phyloP scores from a whole-genome alignment of 2,888 invertebrate species.

The Prenolepis imparis region DNA sequence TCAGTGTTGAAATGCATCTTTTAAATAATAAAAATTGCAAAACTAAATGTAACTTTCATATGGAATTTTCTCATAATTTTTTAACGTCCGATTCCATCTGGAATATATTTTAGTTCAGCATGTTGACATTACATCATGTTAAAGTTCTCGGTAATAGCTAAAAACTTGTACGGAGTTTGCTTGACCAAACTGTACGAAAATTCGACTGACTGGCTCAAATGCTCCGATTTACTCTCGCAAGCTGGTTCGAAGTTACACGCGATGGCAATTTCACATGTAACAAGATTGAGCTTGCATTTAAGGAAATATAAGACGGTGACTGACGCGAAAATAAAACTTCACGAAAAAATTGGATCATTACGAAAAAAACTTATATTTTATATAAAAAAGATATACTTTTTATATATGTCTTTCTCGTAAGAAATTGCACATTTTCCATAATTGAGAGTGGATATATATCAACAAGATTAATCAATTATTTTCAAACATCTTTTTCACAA shows the following conservation, averaged over 20 bases:
- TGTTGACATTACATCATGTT: not conserved
- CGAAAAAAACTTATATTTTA: constrained; percentile 15
- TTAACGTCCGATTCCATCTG: not conserved
- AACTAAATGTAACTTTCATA: not conserved
- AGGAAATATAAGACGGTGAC: not conserved
- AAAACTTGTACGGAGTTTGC: constrained; percentile 49
- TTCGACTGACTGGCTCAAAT: constrained; percentile 55
- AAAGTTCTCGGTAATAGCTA: constrained; percentile 1
- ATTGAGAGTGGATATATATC: constrained; percentile 21
- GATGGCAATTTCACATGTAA: constrained; percentile 45
- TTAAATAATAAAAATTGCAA: not conserved
- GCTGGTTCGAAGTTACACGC: constrained; percentile 43
- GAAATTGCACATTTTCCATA: not conserved
- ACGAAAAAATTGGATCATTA: too few species aligned
- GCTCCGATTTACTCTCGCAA: constrained; percentile 49
- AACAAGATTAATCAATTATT: constrained; percentile 9
- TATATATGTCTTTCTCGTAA: not conserved
- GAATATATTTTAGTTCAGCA: not conserved
- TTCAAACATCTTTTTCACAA: not conserved
- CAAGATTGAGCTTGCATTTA: constrained; percentile 54
- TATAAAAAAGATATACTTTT: not conserved
- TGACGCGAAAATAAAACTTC: not conserved
- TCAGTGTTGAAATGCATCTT: not conserved
- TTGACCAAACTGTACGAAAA: constrained; percentile 41
- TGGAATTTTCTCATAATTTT: constrained; percentile 6